These are phyloP conservation scores for Schizothorax lantsangensis DNA, from an alignment of 2,797 vertebrate species.

Conservation along the genomic window DNA sequence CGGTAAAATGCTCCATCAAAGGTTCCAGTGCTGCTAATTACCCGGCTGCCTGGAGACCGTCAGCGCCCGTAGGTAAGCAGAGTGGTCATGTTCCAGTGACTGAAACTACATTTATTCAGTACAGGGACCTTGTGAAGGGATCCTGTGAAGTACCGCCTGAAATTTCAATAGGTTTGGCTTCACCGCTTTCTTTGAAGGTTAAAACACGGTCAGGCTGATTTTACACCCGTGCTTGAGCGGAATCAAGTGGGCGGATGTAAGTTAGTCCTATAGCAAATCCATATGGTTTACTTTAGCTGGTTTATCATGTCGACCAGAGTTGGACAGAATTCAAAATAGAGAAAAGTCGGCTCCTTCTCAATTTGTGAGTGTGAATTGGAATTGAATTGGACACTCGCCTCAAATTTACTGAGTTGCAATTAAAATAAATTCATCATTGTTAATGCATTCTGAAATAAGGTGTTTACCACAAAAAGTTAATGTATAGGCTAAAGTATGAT, in stretches of 20 bases:
- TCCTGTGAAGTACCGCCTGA: not conserved
- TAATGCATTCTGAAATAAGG: too few relatives aligned
- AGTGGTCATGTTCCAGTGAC: constrained; percentile 50
- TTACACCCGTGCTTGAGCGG: not conserved
- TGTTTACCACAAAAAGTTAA: too few relatives aligned
- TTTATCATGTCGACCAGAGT: not conserved
- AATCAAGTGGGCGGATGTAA: not conserved
- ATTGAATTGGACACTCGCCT: not conserved
- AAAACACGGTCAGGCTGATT: not conserved
- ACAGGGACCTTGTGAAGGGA: constrained; percentile 6
- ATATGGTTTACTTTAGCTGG: not conserved
- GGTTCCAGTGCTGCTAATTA: constrained; percentile 70
- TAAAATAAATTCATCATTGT: not conserved
- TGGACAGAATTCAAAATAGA: not conserved
- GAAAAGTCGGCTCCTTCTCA: not conserved
- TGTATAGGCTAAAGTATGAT: too few relatives aligned
- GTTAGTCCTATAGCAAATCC: not conserved
- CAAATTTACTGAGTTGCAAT: not conserved
- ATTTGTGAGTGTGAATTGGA: not conserved
- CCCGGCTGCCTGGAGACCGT: constrained; percentile 60
- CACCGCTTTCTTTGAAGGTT: not conserved
- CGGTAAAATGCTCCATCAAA: constrained; percentile 67
- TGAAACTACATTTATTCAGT: constrained; percentile 26
- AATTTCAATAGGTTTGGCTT: not conserved
- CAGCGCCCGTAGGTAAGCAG: constrained; percentile 54